Base-by-base conservation (phyloP, 2,888 invertebrate species). In the Drosophila peninsularis region DNA sequence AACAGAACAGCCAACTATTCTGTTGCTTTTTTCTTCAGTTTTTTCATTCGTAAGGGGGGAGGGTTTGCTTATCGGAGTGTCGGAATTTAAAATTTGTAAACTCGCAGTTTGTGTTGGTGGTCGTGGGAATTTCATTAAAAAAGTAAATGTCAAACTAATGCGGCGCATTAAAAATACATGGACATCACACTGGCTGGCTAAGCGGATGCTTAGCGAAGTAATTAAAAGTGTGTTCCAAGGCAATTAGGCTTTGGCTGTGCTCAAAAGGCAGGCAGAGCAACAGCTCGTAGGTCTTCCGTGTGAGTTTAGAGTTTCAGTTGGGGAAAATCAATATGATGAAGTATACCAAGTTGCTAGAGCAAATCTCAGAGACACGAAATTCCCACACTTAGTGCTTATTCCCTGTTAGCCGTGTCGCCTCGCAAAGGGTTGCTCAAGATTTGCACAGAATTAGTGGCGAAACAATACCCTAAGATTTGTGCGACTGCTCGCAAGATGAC, bases 71-170 rank as follows among this genome's bases (percentile, higher is more conserved):
- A 56, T 70, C 69, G 56, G 54, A 73, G 79, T 75, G 57, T 55
- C 45, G 84, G 89, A 89, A 89, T 85, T 84, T 85, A 56, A 74
- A 86, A 84, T 81, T 81, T 72, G 63, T 61, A 42, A 57, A 53
- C 67, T 57, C 36, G 52, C 60, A 47, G 61, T 36, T 61, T 61
- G 75, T 75, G 87, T 75, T 71, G 78, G 71, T 72, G 79, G 69
- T 79, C 82, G 82, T 82, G 82, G 86, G 88, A 82, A 80, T 76
- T 82, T 73, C 21, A 62, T 76, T 54, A 80, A 76, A 76, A 34
- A 71, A 67, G 45, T 55, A 36, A 54, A 58, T 72, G 53, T 57
- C 49, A 62, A 53, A 72, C 37, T 60, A 61, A 54, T 63, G 41
- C 11, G 36, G 14, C 50, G 53, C 19, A 60, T 10, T 21, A 27